Evolutionary conservation across 2,113 vertebrate species (phyloP), one percentile per base, ranked within the genome.

Genomic region (Nestor notabilis): DNA sequence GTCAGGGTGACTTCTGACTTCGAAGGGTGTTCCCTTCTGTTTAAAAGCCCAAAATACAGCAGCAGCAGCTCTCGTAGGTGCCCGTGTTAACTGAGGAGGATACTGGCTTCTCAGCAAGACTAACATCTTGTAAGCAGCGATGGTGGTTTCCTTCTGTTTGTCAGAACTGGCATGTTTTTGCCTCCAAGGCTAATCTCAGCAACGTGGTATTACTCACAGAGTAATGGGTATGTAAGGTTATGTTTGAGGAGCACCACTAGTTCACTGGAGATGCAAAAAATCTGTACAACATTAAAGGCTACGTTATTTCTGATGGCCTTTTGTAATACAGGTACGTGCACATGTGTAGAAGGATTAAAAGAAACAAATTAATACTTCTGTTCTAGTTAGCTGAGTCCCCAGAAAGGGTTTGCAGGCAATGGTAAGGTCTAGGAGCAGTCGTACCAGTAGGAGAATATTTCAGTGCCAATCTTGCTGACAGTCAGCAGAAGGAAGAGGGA

Each of bases 1-100:
- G 28, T 15, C 47, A 47, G 65, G 31, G 43, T 44, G 31, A 24
- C 25, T 80, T 83, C 18, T 65, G 39, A 25, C 47, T 53, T 41
- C 2, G 3, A 53, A 35, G 24, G 65, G 13, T 9, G 14, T 72
- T 64, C 65, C 29, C 55, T 44, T 35, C 19, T 56, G 5, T 78
- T 85, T 37, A 2, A 16, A 25, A 84, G 11, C 47, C 58, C 13
- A 1, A 82, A 85, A 46, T 9, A 8, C 9, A 20, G 52, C 56
- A 35, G 71, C 3, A 2, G 11, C 41, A 46, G 43, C 66, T 75
- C 50, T 37, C 1, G 1, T 1, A 18, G 60, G 65, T 0, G 5
- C 55, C 46, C 15, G 50, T 31, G 50, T 20, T 87, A 71, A 20
- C 68, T 15, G 24, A 33, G 63, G 52, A 87, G 44, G 44, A 49